These are phyloP conservation scores for Dioctria linearis DNA, from an alignment of 2,888 invertebrate species.

Conservation along the genomic window DNA sequence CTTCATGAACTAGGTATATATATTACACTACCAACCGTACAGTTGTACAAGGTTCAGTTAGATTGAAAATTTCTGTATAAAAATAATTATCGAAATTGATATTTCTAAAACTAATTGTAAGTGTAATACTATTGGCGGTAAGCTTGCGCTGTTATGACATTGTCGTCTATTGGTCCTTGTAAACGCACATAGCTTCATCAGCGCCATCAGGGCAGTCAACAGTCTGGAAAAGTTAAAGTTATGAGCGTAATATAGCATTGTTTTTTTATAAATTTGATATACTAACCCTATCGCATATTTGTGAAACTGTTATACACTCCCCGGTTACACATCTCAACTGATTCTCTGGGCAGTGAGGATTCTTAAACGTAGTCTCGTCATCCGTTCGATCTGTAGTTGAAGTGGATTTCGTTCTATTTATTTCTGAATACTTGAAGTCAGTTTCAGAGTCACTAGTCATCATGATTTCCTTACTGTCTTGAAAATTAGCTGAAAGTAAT, in stretches of 20 bases:
- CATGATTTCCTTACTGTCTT: conserved; percentile 75
- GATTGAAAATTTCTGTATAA: conserved; percentile 22
- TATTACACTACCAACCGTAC: conserved; percentile 13
- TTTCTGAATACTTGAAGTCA: conserved; percentile 68
- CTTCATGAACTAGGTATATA: conserved; percentile 24
- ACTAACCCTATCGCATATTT: conserved; percentile 74
- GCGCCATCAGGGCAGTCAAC: conserved; percentile 77
- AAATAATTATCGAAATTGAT: neutral
- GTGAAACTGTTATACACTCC: conserved; percentile 76
- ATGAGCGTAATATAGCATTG: neutral
- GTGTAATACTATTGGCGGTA: conserved; percentile 55
- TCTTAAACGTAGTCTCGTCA: conserved; percentile 29
- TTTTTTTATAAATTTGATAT: neutral
- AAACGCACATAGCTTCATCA: conserved; percentile 77
- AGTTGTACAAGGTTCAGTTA: conserved; percentile 3
- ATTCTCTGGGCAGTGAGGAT: conserved; percentile 70
- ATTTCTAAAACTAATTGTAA: conserved; percentile 31
- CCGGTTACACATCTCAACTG: conserved; percentile 78
- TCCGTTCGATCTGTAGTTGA: conserved; percentile 50
- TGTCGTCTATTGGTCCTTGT: conserved; percentile 66
- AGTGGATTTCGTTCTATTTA: conserved; percentile 53
- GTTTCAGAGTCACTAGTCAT: conserved; percentile 75
- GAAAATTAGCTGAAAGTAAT: conserved; percentile 72
- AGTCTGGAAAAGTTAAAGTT: conserved; percentile 61
- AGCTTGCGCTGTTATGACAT: conserved; percentile 34